phyloP scores from a whole-genome alignment of 2,888 invertebrate genomes.

The Ophion obscuratus region DNA sequence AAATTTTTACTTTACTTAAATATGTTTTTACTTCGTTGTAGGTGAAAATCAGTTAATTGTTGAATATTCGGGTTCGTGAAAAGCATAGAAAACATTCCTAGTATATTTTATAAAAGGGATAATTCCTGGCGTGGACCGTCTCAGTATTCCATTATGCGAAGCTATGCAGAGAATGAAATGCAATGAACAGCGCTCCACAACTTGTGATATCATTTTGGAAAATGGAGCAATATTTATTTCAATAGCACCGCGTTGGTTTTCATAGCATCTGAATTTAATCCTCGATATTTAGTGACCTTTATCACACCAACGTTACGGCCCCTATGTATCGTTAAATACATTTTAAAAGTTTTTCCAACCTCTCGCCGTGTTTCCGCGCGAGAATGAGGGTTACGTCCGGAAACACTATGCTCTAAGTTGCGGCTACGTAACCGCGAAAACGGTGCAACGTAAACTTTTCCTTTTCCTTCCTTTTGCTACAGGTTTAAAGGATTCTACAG shows the following conservation, averaged over 20 bases:
- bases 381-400: slow-evolving; percentile 33
- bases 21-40: too few relatives aligned
- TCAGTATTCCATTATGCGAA: background rate
- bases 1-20: too few relatives aligned
- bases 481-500: slow-evolving; percentile 15
- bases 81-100: too few relatives aligned
- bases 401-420: slow-evolving; percentile 6
- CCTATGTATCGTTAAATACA: slow-evolving; percentile 20
- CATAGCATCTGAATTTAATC: background rate
- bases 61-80: too few relatives aligned
- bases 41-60: too few relatives aligned
- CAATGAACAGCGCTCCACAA: background rate
- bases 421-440: slow-evolving; percentile 29
- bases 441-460: slow-evolving; percentile 41
- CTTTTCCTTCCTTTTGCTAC: slow-evolving; percentile 4
- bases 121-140: too few relatives aligned
- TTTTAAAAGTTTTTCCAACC: slow-evolving; percentile 34
- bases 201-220: background rate
- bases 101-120: too few relatives aligned
- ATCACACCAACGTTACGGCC: background rate
- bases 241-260: too few relatives aligned
- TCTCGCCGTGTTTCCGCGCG: background rate
- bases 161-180: background rate
- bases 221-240: background rate
- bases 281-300: background rate